phyloP scores from a whole-genome alignment of 2,113 vertebrate species.

The Heloderma charlesbogerti region DNA sequence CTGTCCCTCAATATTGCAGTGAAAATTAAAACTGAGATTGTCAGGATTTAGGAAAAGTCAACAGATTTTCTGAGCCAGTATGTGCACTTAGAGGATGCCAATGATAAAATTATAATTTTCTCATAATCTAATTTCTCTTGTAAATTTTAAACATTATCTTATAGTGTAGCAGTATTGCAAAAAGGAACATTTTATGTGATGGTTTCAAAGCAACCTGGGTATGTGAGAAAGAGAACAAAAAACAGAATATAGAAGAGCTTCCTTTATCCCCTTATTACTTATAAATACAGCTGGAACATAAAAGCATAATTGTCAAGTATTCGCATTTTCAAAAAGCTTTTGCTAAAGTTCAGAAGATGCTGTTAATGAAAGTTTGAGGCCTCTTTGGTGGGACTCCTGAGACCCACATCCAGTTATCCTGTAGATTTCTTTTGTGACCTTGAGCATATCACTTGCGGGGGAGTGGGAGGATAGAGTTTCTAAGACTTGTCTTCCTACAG shows the following conservation, averaged over 20 bases:
- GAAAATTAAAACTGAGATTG: neutral
- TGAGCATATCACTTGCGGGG: neutral
- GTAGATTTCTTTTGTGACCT: neutral
- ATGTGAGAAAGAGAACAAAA: neutral
- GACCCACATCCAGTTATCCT: neutral
- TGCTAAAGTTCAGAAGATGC: constrained; percentile 16
- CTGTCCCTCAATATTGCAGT: neutral
- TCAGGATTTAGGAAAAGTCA: neutral
- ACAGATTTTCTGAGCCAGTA: neutral
- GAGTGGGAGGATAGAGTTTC: neutral
- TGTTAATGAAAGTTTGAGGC: neutral
- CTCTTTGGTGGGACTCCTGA: neutral
- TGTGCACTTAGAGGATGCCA: neutral
- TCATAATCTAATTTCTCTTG: neutral
- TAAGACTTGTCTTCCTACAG: neutral
- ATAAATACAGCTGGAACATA: constrained; percentile 19
- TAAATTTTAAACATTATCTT: neutral
- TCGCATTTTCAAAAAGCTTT: constrained; percentile 23
- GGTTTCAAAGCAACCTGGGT: neutral
- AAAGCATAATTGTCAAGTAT: neutral
- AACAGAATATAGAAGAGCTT: neutral
- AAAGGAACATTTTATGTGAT: constrained; percentile 7
- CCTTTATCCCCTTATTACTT: constrained; percentile 15
- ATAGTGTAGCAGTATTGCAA: neutral
- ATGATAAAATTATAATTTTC: constrained; percentile 5